Evolutionary conservation across 2,797 vertebrate species (phyloP), one percentile per base, ranked within the genome.

Genomic region (Alosa sapidissima): DNA sequence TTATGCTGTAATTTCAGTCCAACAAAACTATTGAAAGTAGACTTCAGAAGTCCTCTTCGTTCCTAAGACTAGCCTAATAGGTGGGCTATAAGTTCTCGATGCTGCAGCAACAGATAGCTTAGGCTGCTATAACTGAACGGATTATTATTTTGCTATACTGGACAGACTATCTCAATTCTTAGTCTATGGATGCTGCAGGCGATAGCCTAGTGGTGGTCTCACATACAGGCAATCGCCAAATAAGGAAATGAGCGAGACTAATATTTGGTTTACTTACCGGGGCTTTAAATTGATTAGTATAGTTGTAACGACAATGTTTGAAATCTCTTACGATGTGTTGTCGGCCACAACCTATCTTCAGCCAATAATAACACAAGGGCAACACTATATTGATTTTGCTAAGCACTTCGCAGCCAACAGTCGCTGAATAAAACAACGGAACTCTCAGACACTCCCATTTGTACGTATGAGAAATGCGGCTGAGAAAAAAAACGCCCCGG

Each of bases 401-500:
- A 13, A 47, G 65, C 13, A 41, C 36, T 45, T 47, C 16, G 68
- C 68, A 47, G 19, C 2, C 36, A 3, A 78, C 72, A 47, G 45
- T 16, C 81, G 84, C 21, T 86, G 81, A 88, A 49, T 55, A 87
- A 84, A 84, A 85, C 82, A 86, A 85, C 86, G 1, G 0, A 3
- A 1, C 9, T 83, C 16, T 47, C 45, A 41, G 81, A 86, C 88
- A 88, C 90, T 87, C 90, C 91, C 84, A 82, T 58, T 87, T 60
- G 41, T 88, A 87, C 87, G 86, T 82, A 88, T 85, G 84, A 87
- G 83, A 86, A 82, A 68, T 85, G 84, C 75, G 81, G 13, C 82
- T 75, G 86, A 55, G 85, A 82, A 82, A 87, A 90, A 91, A 90
- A 87, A 87, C 82, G 89, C 90, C 85, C 86, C 88, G 83, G 88